Conservation (phyloP, 2,888 invertebrate genomes). For the Ennomos quercinarius region DNA sequence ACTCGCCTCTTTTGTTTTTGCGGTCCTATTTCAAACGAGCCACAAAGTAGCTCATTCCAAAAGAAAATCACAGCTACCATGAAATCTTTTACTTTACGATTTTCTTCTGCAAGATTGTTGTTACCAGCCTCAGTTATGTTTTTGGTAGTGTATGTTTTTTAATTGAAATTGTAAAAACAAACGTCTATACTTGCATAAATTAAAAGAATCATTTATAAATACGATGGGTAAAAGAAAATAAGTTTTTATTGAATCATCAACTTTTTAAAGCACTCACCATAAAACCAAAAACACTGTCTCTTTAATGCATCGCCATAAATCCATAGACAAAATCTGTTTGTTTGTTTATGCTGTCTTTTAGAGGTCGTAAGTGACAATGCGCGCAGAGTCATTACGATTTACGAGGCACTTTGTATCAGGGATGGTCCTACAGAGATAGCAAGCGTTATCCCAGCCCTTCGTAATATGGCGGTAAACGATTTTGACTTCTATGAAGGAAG, state of each 20-base stretch:
- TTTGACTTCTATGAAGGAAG: slow-evolving; percentile 8
- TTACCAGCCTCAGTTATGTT: too few relatives aligned
- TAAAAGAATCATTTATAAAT: too few relatives aligned
- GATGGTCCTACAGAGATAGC: slow-evolving; percentile 48
- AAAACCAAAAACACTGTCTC: slow-evolving; percentile 32
- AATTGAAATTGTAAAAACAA: too few relatives aligned
- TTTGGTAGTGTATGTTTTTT: too few relatives aligned
- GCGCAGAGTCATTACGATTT: slow-evolving; percentile 59
- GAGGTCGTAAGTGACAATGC: slow-evolving; percentile 45
- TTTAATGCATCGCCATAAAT: slow-evolving; percentile 39
- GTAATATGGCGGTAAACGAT: slow-evolving; percentile 39
- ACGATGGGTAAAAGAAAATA: not conserved
- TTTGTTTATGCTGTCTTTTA: slow-evolving; percentile 43
- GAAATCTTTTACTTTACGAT: too few relatives aligned
- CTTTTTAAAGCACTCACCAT: slow-evolving; percentile 7
- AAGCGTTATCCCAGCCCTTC: slow-evolving; percentile 37
- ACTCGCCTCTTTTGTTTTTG: not conserved
- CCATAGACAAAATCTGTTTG: slow-evolving; percentile 44
- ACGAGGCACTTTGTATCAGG: slow-evolving; percentile 62
- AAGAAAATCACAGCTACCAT: too few relatives aligned
- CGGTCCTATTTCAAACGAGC: slow-evolving; percentile 5
- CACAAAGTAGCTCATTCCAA: too few relatives aligned
- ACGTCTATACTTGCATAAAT: too few relatives aligned
- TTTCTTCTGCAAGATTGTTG: too few relatives aligned
- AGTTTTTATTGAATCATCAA: slow-evolving; percentile 5